phyloP scores from a whole-genome alignment of 2,113 vertebrate genomes.

The Chaetorhynchus papuensis region DNA sequence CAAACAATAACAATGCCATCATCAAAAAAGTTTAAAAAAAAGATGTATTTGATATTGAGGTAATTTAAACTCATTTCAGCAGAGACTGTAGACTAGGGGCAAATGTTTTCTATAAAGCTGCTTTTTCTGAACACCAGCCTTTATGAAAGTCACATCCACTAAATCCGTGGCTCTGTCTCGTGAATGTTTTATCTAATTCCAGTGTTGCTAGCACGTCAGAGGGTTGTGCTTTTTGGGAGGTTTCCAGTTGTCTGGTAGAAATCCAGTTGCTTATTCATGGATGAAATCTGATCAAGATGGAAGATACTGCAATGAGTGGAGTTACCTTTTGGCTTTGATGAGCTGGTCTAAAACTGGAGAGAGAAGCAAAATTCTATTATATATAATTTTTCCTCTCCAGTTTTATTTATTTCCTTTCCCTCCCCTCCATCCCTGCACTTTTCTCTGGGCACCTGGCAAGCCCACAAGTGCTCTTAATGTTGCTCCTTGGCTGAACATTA shows the following conservation, averaged over 20 bases:
- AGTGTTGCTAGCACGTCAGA: not conserved
- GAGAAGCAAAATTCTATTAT: not conserved
- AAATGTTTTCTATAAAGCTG: constrained; percentile 52
- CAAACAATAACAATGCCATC: not conserved
- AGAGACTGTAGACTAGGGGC: not conserved
- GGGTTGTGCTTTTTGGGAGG: not conserved
- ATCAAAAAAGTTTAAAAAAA: not conserved
- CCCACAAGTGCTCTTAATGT: not conserved
- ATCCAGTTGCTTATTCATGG: not conserved
- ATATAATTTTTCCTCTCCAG: not conserved
- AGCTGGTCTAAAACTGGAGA: not conserved
- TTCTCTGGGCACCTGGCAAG: constrained; percentile 25
- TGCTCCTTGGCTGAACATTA: constrained; percentile 17
- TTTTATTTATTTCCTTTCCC: not conserved
- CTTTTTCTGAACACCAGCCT: not conserved
- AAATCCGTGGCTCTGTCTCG: constrained; percentile 29
- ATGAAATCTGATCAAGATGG: constrained; percentile 24
- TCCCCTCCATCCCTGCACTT: not conserved
- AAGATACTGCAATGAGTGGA: constrained; percentile 1
- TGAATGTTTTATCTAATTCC: constrained; percentile 50
- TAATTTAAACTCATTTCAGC: not conserved
- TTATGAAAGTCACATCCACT: constrained; percentile 30
- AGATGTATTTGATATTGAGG: not conserved
- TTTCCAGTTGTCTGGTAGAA: constrained; percentile 6
- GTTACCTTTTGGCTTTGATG: constrained; percentile 38